These are phyloP conservation scores for Nyctibius bracteatus DNA, from an alignment of 2,113 vertebrate species.

Conservation along the genomic window DNA sequence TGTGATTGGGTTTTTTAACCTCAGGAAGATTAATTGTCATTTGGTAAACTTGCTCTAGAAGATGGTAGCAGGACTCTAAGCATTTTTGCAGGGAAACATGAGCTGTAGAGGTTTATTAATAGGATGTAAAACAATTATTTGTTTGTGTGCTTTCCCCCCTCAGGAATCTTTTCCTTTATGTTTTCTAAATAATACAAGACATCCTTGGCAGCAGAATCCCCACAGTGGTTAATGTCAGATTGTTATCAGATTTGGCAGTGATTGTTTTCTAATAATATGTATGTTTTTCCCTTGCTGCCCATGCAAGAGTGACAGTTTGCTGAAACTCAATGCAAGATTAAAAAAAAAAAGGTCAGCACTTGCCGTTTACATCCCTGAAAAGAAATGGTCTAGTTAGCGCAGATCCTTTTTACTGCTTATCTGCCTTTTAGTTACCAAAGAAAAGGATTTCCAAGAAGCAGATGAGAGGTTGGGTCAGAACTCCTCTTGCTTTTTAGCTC, in stretches of 20 bases:
- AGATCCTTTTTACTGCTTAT: background rate
- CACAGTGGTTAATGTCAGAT: conserved; percentile 60
- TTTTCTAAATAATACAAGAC: conserved; percentile 51
- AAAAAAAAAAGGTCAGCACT: background rate
- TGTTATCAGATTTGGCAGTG: conserved; percentile 62
- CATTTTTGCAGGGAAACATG: background rate
- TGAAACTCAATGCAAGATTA: background rate
- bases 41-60: background rate
- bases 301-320: conserved; percentile 44
- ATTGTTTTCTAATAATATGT: conserved; percentile 56
- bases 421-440: background rate
- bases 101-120: conserved; percentile 31
- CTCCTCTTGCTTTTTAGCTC: background rate
- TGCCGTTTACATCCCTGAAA: background rate
- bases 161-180: conserved; percentile 41
- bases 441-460: background rate
- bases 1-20: background rate
- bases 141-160: conserved; percentile 33
- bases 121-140: conserved; percentile 55
- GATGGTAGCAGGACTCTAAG: background rate
- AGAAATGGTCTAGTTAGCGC: background rate
- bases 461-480: background rate
- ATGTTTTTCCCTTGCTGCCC: conserved; percentile 38
- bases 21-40: background rate
- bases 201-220: conserved; percentile 52